Conservation (phyloP, 23 tunicate genomes). For the Phallusia fumigata region DNA sequence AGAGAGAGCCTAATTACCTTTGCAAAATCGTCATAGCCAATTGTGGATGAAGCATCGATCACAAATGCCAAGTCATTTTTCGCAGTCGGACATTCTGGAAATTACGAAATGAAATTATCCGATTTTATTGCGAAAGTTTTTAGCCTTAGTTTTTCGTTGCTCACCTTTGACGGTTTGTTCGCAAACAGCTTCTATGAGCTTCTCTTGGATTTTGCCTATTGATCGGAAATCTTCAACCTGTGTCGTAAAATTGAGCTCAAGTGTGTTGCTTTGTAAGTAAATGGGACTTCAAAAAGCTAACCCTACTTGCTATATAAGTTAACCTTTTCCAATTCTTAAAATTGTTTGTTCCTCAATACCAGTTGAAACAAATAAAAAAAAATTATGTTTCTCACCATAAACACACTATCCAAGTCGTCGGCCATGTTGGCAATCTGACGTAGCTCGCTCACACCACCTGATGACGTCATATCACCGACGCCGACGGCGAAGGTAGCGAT, state of each 20-base stretch:
- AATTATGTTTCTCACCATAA: not conserved
- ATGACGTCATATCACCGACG: conserved; percentile 49
- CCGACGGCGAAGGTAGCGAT: conserved; percentile 77
- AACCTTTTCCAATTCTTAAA: no score
- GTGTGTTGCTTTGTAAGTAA: no score
- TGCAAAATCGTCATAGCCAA: conserved; percentile 63
- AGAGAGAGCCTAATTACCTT: conserved; percentile 33
- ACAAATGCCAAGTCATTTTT: conserved; percentile 73
- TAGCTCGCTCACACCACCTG: conserved; percentile 22
- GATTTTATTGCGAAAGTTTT: not conserved
- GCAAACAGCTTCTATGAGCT: conserved; percentile 56
- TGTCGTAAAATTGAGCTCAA: no score
- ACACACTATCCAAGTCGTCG: not conserved
- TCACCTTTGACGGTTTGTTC: conserved; percentile 70
- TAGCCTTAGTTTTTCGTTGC: not conserved
- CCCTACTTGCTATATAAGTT: no score
- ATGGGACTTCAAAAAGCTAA: no score
- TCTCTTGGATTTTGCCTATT: conserved; percentile 34
- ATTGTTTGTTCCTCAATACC: not conserved
- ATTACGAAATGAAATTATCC: not conserved
- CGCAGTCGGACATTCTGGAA: conserved; percentile 80
- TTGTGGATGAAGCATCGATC: conserved; percentile 75
- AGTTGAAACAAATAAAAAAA: not conserved
- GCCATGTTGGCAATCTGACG: conserved; percentile 31
- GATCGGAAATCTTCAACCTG: conserved; percentile 55